Evolutionary conservation across 2,888 invertebrate species (phyloP).

Genomic region (Dasypogon diadema): DNA sequence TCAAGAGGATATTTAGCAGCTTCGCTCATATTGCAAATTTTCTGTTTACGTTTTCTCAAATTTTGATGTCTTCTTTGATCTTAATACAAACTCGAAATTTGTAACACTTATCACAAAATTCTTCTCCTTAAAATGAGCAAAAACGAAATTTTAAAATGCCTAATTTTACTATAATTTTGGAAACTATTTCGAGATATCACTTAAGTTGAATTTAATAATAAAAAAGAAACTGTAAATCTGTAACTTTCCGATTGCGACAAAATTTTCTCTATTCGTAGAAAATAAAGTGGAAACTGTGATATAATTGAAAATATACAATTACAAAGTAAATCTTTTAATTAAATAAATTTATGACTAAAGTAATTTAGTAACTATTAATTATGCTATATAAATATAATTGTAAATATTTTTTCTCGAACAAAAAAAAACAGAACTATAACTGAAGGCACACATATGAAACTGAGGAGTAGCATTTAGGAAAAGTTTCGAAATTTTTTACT

Average conservation of each 20-base stretch:
- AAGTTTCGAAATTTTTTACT: constrained; percentile 5
- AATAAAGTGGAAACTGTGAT: constrained; percentile 47
- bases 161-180: not conserved
- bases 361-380: constrained; percentile 44
- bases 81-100: too few relatives aligned
- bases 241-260: constrained; percentile 29
- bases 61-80: too few relatives aligned
- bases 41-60: too few relatives aligned
- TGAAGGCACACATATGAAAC: constrained; percentile 20
- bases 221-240: constrained; percentile 6
- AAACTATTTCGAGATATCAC: too few relatives aligned
- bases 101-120: not conserved
- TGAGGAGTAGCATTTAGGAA: constrained; percentile 9
- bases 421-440: constrained; percentile 18
- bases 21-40: too few relatives aligned
- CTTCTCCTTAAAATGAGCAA: not conserved
- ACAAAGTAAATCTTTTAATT: constrained; percentile 48
- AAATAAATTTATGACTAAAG: constrained; percentile 44
- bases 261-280: constrained; percentile 44
- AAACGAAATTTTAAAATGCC: not conserved
- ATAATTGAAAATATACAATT: constrained; percentile 49
- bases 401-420: constrained; percentile 28
- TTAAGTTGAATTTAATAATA: not conserved
- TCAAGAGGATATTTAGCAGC: too few relatives aligned
- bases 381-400: constrained; percentile 35